A percentile compares a stretch with the other conserved stretches of the same genome.
Conservation (phyloP, 2,888 invertebrate genomes). For the Hyalella azteca region DNA sequence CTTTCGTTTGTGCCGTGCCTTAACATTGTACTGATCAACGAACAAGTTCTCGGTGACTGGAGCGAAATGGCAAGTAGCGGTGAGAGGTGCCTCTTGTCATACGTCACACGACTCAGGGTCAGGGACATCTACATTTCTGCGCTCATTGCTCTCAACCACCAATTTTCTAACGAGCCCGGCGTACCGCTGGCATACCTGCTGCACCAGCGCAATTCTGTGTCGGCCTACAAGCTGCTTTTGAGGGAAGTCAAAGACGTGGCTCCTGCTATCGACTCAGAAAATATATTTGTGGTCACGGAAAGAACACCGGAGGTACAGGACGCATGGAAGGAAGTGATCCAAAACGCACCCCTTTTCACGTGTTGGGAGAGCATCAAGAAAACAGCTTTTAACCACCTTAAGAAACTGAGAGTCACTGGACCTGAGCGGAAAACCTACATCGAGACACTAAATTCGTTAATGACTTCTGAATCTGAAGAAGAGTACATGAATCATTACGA, state of each 20-base stretch:
- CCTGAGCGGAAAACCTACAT: background rate
- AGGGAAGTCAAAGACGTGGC: constrained; percentile 20
- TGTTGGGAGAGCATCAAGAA: constrained; percentile 31
- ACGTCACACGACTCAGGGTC: background rate
- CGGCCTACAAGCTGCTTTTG: constrained; percentile 19
- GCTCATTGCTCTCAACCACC: background rate
- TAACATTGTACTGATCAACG: constrained; percentile 23
- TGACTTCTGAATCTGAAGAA: background rate
- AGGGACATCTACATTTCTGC: constrained; percentile 13
- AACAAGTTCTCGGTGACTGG: constrained; percentile 16
- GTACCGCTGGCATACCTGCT: constrained; percentile 9
- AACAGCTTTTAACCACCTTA: constrained; percentile 4
- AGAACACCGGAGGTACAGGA: constrained; percentile 5
- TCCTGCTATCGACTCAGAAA: constrained; percentile 8
- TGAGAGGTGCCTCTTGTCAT: constrained; percentile 8
- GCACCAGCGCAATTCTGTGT: background rate
- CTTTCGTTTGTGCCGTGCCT: constrained; percentile 15
- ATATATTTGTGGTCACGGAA: background rate
- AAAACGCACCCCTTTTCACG: background rate
- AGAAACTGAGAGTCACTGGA: background rate
- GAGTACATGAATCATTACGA: constrained; percentile 13
- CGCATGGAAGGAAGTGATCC: constrained; percentile 16
- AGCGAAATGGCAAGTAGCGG: background rate
- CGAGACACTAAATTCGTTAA: background rate
- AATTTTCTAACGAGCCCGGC: constrained; percentile 21